Evolutionary conservation across 2,113 vertebrate species (phyloP), one percentile per base, ranked within the genome.

Genomic region (Hystrix cristata): DNA sequence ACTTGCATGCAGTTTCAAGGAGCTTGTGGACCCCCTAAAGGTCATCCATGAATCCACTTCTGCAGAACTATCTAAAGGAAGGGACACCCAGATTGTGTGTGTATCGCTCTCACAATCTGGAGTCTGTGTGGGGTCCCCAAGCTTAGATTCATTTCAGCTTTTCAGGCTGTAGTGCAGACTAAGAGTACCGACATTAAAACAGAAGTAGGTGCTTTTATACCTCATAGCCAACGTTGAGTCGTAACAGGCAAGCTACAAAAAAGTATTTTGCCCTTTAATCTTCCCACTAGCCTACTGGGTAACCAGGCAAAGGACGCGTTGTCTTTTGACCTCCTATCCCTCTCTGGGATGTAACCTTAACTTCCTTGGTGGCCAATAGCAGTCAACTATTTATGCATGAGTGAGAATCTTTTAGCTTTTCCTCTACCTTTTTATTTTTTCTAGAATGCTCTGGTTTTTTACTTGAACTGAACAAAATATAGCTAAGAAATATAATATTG

Each of bases 401-500:
- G 12, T 25, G 18, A 76, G 31, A 69, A 48, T 74, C 21, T 76
- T 1, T 60, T 76, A 46, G 46, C 4, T 83, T 89, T 85, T 57
- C 43, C 51, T 78, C 29, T 76, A 89, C 34, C 69, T 86, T 90
- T 65, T 69, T 48, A 8, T 80, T 81, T 57, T 25, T 9, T 80
- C 12, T 19, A 86, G 8, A 80, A 67, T 19, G 55, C 14, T 43
- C 14, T 69, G 8, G 2, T 82, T 86, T 4, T 79, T 86, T 90
- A 51, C 0, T 87, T 81, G 51, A 85, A n/a, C 38, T 51, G 16
- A 86, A 64, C 7, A 55, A 25, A 71, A 55, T 38, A 27, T 15
- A 25, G 25, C n/a, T 62, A 31, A 91, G 8, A 96, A 62, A 91
- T 76, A 27, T 62, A 72, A 84, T 82, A 85, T 93, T 59, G 38